Evolutionary conservation across 2,888 invertebrate species (phyloP).

Genomic region (Agrotis clavis): DNA sequence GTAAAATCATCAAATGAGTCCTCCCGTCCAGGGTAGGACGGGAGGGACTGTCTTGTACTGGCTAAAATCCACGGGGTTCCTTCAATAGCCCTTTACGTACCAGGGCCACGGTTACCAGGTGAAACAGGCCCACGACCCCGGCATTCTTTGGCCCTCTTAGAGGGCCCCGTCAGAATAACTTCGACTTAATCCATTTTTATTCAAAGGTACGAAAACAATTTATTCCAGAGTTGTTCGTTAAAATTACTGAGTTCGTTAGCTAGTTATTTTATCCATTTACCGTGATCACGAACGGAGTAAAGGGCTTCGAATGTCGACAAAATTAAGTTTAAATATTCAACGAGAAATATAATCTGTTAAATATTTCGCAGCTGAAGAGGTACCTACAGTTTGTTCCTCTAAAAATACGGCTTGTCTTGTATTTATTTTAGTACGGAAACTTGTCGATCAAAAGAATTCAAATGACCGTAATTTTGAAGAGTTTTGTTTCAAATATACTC

Average conservation of each 20-base stretch:
- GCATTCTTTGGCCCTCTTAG: too few relatives aligned
- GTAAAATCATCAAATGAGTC: too few relatives aligned
- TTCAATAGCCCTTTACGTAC: too few relatives aligned
- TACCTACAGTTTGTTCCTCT: background rate
- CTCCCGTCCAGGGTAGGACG: too few relatives aligned
- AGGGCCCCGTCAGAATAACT: too few relatives aligned
- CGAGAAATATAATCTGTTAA: slow-evolving; percentile 41
- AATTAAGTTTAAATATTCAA: slow-evolving; percentile 55
- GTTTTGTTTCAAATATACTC: background rate
- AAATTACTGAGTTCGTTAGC: slow-evolving; percentile 37
- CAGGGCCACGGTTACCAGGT: too few relatives aligned
- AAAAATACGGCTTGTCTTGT: slow-evolving; percentile 29
- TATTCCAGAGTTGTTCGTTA: slow-evolving; percentile 24
- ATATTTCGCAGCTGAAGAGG: slow-evolving; percentile 21
- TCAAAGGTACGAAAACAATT: slow-evolving; percentile 17
- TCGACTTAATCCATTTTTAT: slow-evolving; percentile 16
- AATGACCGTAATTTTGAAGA: background rate
- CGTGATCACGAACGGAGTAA: slow-evolving; percentile 44
- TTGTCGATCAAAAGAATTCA: slow-evolving; percentile 6
- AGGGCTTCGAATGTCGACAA: slow-evolving; percentile 41
- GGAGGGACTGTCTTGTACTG: too few relatives aligned
- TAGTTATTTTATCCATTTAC: slow-evolving; percentile 49
- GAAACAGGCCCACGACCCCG: too few relatives aligned
- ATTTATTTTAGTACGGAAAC: slow-evolving; percentile 4
- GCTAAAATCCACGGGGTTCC: too few relatives aligned